phyloP scores from a whole-genome alignment of 2,113 vertebrate genomes.

The Microtus pennsylvanicus region DNA sequence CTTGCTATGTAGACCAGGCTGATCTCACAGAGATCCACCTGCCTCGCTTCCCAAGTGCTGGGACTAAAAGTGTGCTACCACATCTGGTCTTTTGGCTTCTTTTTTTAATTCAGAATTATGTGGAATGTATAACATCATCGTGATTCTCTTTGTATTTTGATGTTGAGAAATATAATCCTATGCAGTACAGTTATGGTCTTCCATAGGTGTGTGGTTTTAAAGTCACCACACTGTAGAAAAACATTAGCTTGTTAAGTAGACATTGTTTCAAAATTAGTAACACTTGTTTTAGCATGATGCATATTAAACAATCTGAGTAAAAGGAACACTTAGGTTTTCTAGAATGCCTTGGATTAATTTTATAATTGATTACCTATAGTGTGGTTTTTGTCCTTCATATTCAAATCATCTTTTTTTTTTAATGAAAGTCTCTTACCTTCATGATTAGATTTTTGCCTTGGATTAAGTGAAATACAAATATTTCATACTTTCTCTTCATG shows the following conservation, averaged over 20 bases:
- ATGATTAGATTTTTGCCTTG: not conserved
- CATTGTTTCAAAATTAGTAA: slow-evolving; percentile 28
- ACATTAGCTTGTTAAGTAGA: slow-evolving; percentile 2
- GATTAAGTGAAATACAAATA: not conserved
- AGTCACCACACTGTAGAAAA: not conserved
- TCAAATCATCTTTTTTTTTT: not conserved
- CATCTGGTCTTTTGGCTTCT: not conserved
- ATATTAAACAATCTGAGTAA: not conserved
- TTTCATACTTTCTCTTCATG: not conserved
- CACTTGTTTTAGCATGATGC: not conserved
- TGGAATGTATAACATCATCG: not conserved
- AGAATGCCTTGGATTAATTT: slow-evolving; percentile 34
- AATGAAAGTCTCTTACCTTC: not conserved
- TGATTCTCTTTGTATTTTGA: slow-evolving; percentile 47
- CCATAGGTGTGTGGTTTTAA: not conserved
- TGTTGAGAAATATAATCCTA: slow-evolving; percentile 30
- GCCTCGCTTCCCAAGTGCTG: not conserved
- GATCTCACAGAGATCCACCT: not conserved
- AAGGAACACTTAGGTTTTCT: slow-evolving; percentile 14
- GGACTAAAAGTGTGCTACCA: not conserved
- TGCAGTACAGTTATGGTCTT: not conserved
- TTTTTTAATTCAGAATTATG: slow-evolving; percentile 7
- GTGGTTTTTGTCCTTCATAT: not conserved
- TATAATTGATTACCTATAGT: slow-evolving; percentile 6
- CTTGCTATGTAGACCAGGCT: not conserved